Conservation (phyloP, 2,113 vertebrate genomes). For the Corythaixoides concolor region DNA sequence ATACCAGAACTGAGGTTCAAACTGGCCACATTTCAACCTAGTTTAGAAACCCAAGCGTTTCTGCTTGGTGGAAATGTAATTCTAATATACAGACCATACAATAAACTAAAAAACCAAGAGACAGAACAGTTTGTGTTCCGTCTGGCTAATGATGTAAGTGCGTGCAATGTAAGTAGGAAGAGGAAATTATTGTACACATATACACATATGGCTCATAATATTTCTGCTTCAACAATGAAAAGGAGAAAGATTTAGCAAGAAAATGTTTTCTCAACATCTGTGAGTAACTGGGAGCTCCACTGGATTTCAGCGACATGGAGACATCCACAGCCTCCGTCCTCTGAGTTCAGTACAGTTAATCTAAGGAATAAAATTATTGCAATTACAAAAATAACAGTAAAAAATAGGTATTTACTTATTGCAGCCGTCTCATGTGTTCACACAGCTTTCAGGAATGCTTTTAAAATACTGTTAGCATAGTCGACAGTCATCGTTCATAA, state of each 20-base stretch:
- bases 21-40: neutral
- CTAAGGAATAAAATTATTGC: neutral
- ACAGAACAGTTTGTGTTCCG: slow-evolving; percentile 34
- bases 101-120: neutral
- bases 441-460: neutral
- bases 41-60: neutral
- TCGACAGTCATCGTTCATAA: neutral
- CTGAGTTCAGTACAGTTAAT: neutral
- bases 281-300: neutral
- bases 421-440: neutral
- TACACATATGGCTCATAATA: slow-evolving; percentile 8
- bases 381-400: neutral
- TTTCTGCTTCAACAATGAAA: slow-evolving; percentile 43
- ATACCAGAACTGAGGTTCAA: neutral
- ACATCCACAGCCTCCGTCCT: neutral
- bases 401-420: neutral
- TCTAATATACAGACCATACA: neutral
- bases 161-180: slow-evolving; percentile 24
- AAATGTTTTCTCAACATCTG: slow-evolving; percentile 2
- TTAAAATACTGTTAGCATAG: neutral
- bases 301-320: neutral
- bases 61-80: neutral
- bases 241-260: neutral
- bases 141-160: slow-evolving; percentile 45
- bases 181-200: slow-evolving; percentile 44